Evolutionary conservation across 2,888 invertebrate species (phyloP).

Genomic region (Hirtodrosophila histrioides): DNA sequence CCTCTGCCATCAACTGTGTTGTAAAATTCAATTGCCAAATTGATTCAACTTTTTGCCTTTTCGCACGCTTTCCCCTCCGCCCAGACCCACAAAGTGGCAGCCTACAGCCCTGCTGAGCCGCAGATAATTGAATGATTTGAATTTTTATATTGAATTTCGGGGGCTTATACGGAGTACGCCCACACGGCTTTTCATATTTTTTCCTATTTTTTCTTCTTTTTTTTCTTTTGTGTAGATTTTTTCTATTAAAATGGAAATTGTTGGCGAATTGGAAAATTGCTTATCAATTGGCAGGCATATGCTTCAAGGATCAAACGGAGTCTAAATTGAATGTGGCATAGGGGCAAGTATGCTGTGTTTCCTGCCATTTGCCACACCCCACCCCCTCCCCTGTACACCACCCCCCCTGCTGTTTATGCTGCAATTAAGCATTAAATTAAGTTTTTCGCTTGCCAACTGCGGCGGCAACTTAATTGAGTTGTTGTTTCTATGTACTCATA

Average conservation of each 20-base stretch:
- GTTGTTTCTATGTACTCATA: conserved; percentile 28
- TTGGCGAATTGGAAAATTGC: conserved; percentile 80
- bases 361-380: not conserved
- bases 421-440: conserved; percentile 76
- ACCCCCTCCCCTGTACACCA: not conserved
- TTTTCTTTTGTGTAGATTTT: conserved; percentile 50
- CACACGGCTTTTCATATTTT: conserved; percentile 65
- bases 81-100: conserved; percentile 10
- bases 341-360: conserved; percentile 19
- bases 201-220: conserved; percentile 33
- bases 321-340: conserved; percentile 46
- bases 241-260: conserved; percentile 81
- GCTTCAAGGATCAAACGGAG: conserved; percentile 70
- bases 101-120: conserved; percentile 62
- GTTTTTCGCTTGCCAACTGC: conserved; percentile 59
- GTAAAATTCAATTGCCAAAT: conserved; percentile 79
- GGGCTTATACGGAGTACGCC: conserved; percentile 48
- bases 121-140: conserved; percentile 82
- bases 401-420: conserved; percentile 33
- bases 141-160: conserved; percentile 80
- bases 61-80: conserved; percentile 36
- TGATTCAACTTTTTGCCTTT: conserved; percentile 76
- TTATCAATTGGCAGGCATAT: conserved; percentile 77
- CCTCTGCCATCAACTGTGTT: conserved; percentile 26
- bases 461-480: conserved; percentile 68